phyloP scores from a whole-genome alignment of 2,797 vertebrate genomes.

The Luscinia megarhynchos region DNA sequence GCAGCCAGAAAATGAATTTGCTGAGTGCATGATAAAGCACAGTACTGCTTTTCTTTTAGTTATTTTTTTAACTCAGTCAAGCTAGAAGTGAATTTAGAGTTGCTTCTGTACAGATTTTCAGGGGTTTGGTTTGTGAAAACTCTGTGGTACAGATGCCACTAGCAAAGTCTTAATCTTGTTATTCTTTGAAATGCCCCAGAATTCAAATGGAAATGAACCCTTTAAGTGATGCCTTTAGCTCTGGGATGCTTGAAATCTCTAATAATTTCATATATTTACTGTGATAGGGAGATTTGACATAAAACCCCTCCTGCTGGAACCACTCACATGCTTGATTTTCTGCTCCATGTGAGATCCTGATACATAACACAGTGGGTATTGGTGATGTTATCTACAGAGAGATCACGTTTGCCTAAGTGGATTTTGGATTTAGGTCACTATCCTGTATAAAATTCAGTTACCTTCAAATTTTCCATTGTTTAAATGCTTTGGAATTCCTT shows the following conservation, averaged over 20 bases:
- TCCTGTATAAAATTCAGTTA: neutral
- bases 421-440: neutral
- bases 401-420: neutral
- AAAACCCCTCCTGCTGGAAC: neutral
- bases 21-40: neutral
- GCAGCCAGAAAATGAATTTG: constrained; percentile 3
- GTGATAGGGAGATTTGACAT: neutral
- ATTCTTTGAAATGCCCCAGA: neutral
- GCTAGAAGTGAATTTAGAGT: neutral
- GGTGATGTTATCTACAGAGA: neutral
- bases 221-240: neutral
- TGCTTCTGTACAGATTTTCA: neutral
- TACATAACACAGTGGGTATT: neutral
- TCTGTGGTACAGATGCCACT: neutral
- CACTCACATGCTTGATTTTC: neutral
- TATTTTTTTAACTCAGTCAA: neutral
- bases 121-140: neutral
- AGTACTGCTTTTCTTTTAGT: neutral
- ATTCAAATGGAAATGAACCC: neutral
- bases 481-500: neutral
- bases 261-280: neutral
- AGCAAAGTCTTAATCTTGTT: neutral
- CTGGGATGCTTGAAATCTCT: neutral
- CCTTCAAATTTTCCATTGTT: neutral
- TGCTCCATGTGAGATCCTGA: neutral